These are phyloP conservation scores for Papilio helenus DNA, from an alignment of 1,140 invertebrate genomes.

Conservation along the genomic window DNA sequence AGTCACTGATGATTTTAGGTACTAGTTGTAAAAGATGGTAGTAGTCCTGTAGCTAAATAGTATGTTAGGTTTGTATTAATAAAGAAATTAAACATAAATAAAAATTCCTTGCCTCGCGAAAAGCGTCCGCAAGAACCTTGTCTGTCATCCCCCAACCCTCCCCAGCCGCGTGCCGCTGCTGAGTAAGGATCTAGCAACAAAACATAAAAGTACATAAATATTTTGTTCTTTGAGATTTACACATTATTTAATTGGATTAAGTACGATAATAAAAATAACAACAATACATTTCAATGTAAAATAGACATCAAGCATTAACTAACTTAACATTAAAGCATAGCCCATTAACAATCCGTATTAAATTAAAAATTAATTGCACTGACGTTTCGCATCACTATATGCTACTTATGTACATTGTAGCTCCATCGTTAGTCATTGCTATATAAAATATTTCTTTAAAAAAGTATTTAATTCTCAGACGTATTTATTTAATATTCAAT, in stretches of 20 bases:
- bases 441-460: background rate
- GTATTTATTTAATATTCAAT: background rate
- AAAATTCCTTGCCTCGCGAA: conserved; percentile 43
- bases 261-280: background rate
- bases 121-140: conserved; percentile 40
- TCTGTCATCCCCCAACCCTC: conserved; percentile 43
- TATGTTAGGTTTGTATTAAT: background rate
- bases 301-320: no score
- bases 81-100: background rate
- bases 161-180: conserved; percentile 39
- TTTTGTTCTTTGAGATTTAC: conserved; percentile 15
- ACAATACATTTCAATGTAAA: background rate
- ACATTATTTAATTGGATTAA: background rate
- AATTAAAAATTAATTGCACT: background rate
- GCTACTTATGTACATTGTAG: background rate
- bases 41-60: no score
- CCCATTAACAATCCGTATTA: background rate
- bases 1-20: no score
- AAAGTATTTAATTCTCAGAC: background rate
- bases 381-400: background rate
- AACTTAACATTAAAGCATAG: background rate
- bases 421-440: no score
- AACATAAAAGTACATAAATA: background rate
- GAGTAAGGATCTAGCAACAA: conserved; percentile 43
- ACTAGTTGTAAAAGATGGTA: no score